These are phyloP conservation scores for Phortica magna DNA, from an alignment of 2,888 invertebrate species.

Conservation along the genomic window DNA sequence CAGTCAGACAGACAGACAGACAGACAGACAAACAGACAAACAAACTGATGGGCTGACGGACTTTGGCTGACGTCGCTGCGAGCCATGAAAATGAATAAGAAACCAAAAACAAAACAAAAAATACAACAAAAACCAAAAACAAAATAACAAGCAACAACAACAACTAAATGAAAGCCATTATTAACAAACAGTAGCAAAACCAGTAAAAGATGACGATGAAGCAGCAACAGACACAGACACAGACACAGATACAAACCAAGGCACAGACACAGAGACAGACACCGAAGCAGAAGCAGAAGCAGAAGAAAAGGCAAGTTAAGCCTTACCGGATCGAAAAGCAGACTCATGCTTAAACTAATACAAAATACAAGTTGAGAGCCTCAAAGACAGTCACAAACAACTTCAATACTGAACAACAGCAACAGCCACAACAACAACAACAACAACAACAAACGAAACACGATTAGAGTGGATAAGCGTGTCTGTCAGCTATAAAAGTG, in stretches of 20 bases:
- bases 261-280: neutral
- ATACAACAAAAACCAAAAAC: conserved; percentile 5
- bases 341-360: neutral
- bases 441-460: conserved; percentile 46
- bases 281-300: neutral
- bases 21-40: conserved; percentile 23
- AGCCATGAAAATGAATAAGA: conserved; percentile 5
- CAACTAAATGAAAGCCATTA: conserved; percentile 56
- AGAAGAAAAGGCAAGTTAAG: neutral
- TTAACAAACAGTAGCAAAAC: conserved; percentile 65
- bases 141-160: conserved; percentile 34
- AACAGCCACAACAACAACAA: neutral
- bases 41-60: conserved; percentile 5
- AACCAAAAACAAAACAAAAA: neutral
- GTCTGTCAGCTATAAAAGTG: conserved; percentile 74
- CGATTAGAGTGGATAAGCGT: conserved; percentile 75
- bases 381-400: neutral
- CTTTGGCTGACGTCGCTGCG: conserved; percentile 7
- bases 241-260: neutral
- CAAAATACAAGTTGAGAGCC: neutral
- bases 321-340: neutral
- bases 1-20: neutral
- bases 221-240: neutral
- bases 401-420: neutral
- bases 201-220: conserved; percentile 37